Percentiles rank a stretch among this genome's conserved stretches.
phyloP scores from a whole-genome alignment of 2,113 vertebrate genomes.

The Dipodomys spectabilis region DNA sequence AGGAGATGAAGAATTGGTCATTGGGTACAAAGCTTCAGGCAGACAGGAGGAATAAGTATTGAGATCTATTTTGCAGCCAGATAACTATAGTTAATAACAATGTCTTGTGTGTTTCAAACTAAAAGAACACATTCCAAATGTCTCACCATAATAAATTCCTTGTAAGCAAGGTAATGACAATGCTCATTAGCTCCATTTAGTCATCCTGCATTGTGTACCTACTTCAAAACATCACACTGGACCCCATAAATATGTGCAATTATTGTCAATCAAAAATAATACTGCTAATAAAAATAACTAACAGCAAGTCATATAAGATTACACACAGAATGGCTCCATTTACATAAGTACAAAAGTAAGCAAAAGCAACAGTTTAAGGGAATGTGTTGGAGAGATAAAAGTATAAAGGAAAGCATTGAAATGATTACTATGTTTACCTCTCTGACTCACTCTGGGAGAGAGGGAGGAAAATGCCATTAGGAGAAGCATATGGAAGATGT shows the following conservation, averaged over 20 bases:
- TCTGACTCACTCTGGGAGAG: background rate
- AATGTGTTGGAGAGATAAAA: background rate
- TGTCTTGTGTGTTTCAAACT: too few species aligned
- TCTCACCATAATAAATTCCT: too few species aligned
- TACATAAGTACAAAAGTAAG: background rate
- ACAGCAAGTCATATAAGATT: background rate
- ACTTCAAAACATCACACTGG: background rate
- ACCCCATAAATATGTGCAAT: background rate
- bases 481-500: background rate
- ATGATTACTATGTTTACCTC: background rate
- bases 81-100: too few species aligned
- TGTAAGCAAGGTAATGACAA: background rate
- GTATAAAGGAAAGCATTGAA: background rate
- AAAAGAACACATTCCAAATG: too few species aligned
- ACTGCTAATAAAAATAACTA: background rate
- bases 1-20: too few species aligned
- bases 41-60: too few species aligned
- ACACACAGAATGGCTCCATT: background rate
- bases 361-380: background rate
- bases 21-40: too few species aligned
- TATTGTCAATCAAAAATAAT: background rate
- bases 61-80: too few species aligned
- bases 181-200: background rate
- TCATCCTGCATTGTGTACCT: background rate
- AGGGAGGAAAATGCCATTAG: background rate